Percentiles rank a stretch among this genome's conserved stretches.
phyloP scores from a whole-genome alignment of 2,797 vertebrate species.

The Paramormyrops hopkinsi region DNA sequence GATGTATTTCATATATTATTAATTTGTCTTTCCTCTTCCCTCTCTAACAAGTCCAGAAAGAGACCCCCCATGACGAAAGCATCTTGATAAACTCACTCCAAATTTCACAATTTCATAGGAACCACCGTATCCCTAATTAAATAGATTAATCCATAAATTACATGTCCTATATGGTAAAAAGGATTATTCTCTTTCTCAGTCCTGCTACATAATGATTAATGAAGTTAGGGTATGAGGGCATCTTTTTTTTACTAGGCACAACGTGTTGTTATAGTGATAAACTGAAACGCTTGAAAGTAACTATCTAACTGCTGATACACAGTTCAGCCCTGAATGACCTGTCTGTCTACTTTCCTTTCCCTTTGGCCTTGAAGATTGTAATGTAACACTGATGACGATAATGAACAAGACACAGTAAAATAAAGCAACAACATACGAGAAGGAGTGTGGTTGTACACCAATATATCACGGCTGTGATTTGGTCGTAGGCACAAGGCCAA shows the following conservation, averaged over 20 bases:
- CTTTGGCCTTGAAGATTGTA: neutral
- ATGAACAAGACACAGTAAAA: neutral
- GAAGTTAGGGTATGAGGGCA: neutral
- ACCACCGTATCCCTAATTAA: neutral
- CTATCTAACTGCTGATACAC: neutral
- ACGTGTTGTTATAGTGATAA: neutral
- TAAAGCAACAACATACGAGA: neutral
- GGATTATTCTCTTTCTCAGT: conserved; percentile 6
- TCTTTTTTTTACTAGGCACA: no score
- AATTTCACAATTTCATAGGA: neutral
- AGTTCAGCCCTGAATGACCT: neutral
- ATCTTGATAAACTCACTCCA: neutral
- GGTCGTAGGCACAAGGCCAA: neutral
- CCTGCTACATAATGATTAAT: neutral
- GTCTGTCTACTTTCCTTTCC: neutral
- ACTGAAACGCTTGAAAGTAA: neutral
- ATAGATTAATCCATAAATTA: neutral
- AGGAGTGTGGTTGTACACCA: neutral
- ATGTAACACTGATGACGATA: neutral
- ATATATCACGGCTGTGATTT: neutral
- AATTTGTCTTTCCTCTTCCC: neutral
- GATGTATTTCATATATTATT: neutral
- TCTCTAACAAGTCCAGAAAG: neutral
- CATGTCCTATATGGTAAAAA: neutral
- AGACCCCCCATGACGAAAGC: neutral